These are phyloP conservation scores for Chironomus striatipennis DNA, from an alignment of 1,140 invertebrate genomes.

Conservation along the genomic window DNA sequence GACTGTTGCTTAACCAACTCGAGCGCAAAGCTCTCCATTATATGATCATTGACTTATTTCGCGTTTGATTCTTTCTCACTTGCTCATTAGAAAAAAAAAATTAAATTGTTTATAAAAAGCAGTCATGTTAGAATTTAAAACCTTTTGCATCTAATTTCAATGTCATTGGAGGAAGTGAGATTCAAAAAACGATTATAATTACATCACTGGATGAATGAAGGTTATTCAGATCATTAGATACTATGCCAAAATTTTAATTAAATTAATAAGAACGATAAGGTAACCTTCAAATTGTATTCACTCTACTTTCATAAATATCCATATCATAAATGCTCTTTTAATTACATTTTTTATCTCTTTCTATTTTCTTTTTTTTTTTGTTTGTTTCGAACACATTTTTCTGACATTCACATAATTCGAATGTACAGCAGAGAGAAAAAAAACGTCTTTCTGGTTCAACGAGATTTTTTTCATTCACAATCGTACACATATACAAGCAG, in stretches of 20 bases:
- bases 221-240: no score
- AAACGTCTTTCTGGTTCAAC: slow-evolving; percentile 6
- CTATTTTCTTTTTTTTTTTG: not conserved
- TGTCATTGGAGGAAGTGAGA: no score
- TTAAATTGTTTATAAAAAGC: no score
- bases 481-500: slow-evolving; percentile 6
- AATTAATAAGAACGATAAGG: no score
- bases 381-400: not conserved
- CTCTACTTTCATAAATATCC: no score
- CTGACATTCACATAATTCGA: slow-evolving; percentile 7
- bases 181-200: no score
- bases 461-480: slow-evolving; percentile 5
- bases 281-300: no score
- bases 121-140: no score
- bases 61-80: not conserved
- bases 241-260: no score
- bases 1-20: not conserved
- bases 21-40: not conserved
- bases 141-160: no score
- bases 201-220: no score
- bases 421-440: not conserved
- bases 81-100: no score
- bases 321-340: not conserved
- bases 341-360: not conserved
- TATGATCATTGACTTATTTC: not conserved